These are phyloP conservation scores for Oryzias curvinotus DNA, from an alignment of 2,113 vertebrate genomes.

Conservation along the genomic window DNA sequence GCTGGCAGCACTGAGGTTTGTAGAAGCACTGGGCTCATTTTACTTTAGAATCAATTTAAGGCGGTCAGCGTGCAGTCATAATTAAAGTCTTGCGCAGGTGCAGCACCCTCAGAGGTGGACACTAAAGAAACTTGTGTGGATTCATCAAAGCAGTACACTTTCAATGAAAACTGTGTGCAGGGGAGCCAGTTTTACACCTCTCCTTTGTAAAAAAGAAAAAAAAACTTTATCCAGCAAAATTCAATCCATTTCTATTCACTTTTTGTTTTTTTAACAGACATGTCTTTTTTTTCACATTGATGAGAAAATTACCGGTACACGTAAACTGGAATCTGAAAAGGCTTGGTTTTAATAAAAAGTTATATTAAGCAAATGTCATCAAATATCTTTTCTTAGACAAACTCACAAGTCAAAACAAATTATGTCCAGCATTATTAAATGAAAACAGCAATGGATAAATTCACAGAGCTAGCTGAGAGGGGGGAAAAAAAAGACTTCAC, in stretches of 20 bases:
- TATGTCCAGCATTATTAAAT: conserved; percentile 42
- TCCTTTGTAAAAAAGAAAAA: too few relatives aligned
- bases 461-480: conserved; percentile 31
- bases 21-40: conserved; percentile 11
- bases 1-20: conserved; percentile 45
- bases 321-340: not conserved
- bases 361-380: not conserved
- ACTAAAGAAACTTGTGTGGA: conserved; percentile 30
- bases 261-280: too few relatives aligned
- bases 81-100: conserved; percentile 44
- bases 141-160: conserved; percentile 17
- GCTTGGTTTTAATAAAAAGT: not conserved
- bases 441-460: conserved; percentile 34
- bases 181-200: too few relatives aligned
- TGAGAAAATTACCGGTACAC: too few relatives aligned
- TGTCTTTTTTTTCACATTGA: too few relatives aligned
- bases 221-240: too few relatives aligned
- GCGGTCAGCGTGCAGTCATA: conserved; percentile 41
- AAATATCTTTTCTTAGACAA: not conserved
- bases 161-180: not conserved
- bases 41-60: conserved; percentile 33
- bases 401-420: conserved; percentile 5
- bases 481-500: conserved; percentile 35
- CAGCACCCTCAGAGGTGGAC: conserved; percentile 28
- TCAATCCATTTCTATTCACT: too few relatives aligned